Evolutionary conservation across 2,797 vertebrate genomes (phyloP).

Genomic region (Crocidura indochinensis): DNA sequence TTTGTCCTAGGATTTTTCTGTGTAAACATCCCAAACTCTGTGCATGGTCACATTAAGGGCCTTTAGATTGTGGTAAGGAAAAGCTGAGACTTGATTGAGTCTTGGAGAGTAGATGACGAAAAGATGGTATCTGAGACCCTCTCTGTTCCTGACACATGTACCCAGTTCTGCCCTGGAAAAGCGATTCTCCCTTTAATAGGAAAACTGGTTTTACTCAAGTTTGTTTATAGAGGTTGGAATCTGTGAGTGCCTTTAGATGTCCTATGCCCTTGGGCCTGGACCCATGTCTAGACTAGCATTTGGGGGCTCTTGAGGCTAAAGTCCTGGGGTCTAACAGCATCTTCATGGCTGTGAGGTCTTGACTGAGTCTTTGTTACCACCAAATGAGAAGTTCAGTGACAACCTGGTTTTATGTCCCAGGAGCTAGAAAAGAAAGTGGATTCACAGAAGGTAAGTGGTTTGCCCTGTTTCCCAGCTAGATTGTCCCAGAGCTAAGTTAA

Average conservation of each 20-base stretch:
- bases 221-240: not conserved
- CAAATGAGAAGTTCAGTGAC: too few species aligned
- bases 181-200: too few species aligned
- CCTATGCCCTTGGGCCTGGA: too few species aligned
- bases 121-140: not conserved
- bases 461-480: not conserved
- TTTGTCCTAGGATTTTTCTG: not conserved
- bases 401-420: not conserved
- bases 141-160: not conserved
- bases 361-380: too few species aligned
- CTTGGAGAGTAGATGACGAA: not conserved
- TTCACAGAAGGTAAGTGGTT: not conserved
- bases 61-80: not conserved
- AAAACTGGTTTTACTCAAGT: not conserved
- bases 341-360: not conserved
- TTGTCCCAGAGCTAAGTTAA: not conserved
- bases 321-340: not conserved
- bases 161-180: not conserved
- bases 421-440: not conserved
- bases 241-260: not conserved
- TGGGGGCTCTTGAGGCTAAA: not conserved
- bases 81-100: accelerated
- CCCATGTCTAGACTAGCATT: not conserved
- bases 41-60: accelerated
- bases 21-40: not conserved